Base-by-base conservation (phyloP, 2,888 invertebrate genomes). In the Ichneumoninae sp. region DNA sequence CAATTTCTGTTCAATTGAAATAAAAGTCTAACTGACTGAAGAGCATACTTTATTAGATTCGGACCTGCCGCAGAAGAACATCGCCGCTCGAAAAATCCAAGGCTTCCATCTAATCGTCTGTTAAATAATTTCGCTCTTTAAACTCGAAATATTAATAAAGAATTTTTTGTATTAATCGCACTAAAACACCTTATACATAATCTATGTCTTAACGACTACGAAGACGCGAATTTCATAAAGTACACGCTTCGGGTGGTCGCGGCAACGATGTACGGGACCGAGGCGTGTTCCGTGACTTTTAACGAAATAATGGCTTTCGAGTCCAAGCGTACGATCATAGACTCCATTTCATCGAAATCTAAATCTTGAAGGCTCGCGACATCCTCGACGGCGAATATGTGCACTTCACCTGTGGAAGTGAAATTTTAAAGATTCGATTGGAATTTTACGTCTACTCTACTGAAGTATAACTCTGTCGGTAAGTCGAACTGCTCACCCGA, bases 261-360 rank as follows among this genome's bases (percentile, higher is more conserved):
- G 40, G 90, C 88, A 57, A 90, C 74, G 78, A 92, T 52, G 81
- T 87, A 88, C 80, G 88, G 89, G 79, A 87, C 81, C 16, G 85
- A 83, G 0, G 75, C 73, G 7, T 89, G 70, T 60, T 90, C 88
- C 66, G 88, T 89, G 78, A 91, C 88, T 68, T 90, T 90, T 13
- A 92, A 75, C 22, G 89, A 87, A 54, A 90, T 85, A 22, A 92
- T 90, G 6, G 91, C 86, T 16, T 88, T 82, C 26, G 71, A 77
- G n/a, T 87, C 87, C n/a, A 90, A 68, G 13, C 83, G 83, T 0
- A 91, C 79, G 63, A 69, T 85, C 63, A 84, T 85, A 1, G 81
- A 89, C 57, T 83, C 81, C 26, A 85, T 85, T 33, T 73, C 60
- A 26, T 84, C 85, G 75, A 92, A 91, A 83, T 91, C 81, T 36